Evolutionary conservation across 2,113 vertebrate genomes (phyloP).

Genomic region (Megaleporinus macrocephalus): DNA sequence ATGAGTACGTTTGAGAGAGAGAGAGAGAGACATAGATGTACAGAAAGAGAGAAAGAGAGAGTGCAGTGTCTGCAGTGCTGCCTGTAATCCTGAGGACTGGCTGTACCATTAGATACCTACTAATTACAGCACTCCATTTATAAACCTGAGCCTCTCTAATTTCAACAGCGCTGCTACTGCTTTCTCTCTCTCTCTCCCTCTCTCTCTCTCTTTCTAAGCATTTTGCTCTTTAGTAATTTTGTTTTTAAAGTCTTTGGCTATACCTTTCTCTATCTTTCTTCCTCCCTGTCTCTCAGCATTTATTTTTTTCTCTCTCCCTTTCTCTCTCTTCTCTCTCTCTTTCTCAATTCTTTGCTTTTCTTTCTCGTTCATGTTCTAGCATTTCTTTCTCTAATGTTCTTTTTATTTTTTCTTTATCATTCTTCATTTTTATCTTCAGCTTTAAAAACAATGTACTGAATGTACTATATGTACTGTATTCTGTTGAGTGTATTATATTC

Average conservation of each 20-base stretch:
- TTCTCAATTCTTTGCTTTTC: not conserved
- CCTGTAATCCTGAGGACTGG: constrained; percentile 45
- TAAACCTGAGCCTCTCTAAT: constrained; percentile 72
- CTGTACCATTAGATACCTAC: constrained; percentile 74
- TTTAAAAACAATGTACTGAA: too few relatives aligned
- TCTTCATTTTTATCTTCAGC: too few relatives aligned
- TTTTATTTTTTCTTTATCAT: too few relatives aligned
- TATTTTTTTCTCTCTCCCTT: too few relatives aligned
- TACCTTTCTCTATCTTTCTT: not conserved
- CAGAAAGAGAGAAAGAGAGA: not conserved
- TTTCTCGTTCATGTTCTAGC: too few relatives aligned
- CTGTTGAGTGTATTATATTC: too few relatives aligned
- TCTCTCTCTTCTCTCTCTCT: not conserved
- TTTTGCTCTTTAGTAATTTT: not conserved
- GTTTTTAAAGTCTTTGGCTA: too few relatives aligned
- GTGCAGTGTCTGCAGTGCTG: constrained; percentile 4
- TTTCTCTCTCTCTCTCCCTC: not conserved
- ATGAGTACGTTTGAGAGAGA: not conserved
- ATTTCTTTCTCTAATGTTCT: too few relatives aligned
- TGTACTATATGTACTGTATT: too few relatives aligned
- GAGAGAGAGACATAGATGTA: not conserved
- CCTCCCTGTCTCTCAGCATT: too few relatives aligned
- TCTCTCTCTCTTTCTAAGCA: not conserved
- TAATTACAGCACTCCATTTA: constrained; percentile 72
- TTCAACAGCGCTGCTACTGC: constrained; percentile 52